phyloP scores from a whole-genome alignment of 2,113 vertebrate genomes.

The Trinectes maculatus region DNA sequence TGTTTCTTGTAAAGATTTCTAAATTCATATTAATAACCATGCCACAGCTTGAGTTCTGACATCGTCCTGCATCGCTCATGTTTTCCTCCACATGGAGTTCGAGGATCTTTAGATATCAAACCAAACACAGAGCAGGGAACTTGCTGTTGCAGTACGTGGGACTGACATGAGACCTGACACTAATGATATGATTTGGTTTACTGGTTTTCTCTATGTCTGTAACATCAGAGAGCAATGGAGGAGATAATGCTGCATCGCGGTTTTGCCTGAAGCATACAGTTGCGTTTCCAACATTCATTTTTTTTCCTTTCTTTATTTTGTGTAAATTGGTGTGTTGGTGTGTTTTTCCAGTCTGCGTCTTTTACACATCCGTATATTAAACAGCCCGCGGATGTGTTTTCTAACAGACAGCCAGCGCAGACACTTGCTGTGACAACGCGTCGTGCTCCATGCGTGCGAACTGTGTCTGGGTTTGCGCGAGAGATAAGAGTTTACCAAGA shows the following conservation, averaged over 20 bases:
- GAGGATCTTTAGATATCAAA: neutral
- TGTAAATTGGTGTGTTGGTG: slow-evolving; percentile 1
- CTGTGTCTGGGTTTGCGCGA: neutral
- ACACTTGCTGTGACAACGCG: slow-evolving; percentile 1
- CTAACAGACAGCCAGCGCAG: slow-evolving; percentile 16
- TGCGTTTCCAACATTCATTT: neutral
- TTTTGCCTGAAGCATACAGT: neutral
- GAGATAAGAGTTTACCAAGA: slow-evolving; percentile 11
- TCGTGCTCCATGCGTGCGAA: neutral
- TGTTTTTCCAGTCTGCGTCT: neutral
- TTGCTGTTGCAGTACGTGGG: neutral
- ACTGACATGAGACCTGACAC: neutral
- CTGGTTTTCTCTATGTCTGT: neutral
- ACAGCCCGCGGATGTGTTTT: slow-evolving; percentile 1
- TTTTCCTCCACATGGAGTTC: neutral
- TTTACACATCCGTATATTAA: neutral
- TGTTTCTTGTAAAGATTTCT: slow-evolving; percentile 4
- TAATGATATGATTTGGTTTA: neutral
- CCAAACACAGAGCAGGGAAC: neutral
- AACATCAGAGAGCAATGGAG: neutral
- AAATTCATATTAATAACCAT: neutral
- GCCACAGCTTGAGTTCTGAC: neutral
- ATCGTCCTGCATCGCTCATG: neutral
- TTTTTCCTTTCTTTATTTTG: neutral
- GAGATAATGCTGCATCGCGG: neutral